Percentiles rank a stretch among this genome's conserved stretches.
These are phyloP conservation scores for Alectoris magna DNA, from an alignment of 2,797 vertebrate species.

Conservation along the genomic window DNA sequence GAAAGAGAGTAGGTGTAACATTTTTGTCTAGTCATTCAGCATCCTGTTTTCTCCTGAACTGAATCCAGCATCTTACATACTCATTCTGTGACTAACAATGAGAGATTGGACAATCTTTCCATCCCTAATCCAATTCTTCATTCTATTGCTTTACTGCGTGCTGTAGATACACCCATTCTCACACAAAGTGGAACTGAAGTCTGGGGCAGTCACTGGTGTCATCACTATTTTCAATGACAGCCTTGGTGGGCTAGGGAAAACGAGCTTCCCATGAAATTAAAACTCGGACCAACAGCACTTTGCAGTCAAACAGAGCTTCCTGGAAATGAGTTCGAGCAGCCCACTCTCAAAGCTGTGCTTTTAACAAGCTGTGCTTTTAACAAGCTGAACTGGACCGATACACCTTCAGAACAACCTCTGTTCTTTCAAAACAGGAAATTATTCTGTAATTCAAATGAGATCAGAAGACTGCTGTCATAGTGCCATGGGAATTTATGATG, in stretches of 20 bases:
- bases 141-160: not conserved
- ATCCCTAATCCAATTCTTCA: not conserved
- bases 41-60: slow-evolving; percentile 53
- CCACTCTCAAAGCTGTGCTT: slow-evolving; percentile 25
- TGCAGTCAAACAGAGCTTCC: not conserved
- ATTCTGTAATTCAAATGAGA: slow-evolving; percentile 23
- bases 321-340: slow-evolving; percentile 34
- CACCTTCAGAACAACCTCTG: not conserved
- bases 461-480: not conserved
- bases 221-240: not conserved
- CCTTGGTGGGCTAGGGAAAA: not conserved
- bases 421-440: slow-evolving; percentile 43
- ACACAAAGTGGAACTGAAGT: not conserved
- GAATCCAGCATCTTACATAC: slow-evolving; percentile 1
- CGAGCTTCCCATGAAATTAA: not conserved
- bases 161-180: not conserved
- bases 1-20: slow-evolving; percentile 27
- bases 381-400: slow-evolving; percentile 38
- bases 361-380: slow-evolving; percentile 33
- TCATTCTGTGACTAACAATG: slow-evolving; percentile 34
- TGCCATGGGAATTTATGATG: not conserved
- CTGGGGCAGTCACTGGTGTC: not conserved
- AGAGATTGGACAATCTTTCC: slow-evolving; percentile 12
- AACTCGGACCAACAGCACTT: not conserved
- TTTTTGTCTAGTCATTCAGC: slow-evolving; percentile 46